Conservation (phyloP, 2,797 vertebrate genomes). For the Harpagifer antarcticus region DNA sequence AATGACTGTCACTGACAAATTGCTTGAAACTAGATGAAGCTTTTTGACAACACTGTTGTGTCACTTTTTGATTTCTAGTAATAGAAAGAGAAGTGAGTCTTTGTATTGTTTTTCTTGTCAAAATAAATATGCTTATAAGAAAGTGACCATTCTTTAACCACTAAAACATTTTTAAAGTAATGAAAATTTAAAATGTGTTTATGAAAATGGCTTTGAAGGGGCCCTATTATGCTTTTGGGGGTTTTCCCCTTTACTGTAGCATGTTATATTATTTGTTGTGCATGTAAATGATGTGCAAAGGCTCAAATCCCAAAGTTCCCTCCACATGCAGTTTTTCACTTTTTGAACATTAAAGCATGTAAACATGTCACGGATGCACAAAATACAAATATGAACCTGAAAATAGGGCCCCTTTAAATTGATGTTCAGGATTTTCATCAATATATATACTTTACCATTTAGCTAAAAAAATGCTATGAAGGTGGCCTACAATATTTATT, state of each 20-base stretch:
- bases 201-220: background rate
- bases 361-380: too few species aligned
- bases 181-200: background rate
- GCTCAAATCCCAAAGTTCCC: too few species aligned
- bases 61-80: slow-evolving; percentile 26
- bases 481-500: too few species aligned
- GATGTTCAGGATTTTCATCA: background rate
- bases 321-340: too few species aligned
- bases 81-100: slow-evolving; percentile 36
- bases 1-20: slow-evolving; percentile 20
- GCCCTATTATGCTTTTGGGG: background rate
- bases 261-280: too few species aligned
- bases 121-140: background rate
- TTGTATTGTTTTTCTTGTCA: slow-evolving; percentile 18
- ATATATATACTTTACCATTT: background rate
- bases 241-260: too few species aligned
- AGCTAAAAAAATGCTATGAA: too few species aligned
- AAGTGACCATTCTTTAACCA: background rate
- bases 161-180: background rate
- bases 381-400: too few species aligned
- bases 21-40: slow-evolving; percentile 19
- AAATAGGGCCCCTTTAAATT: background rate
- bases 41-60: slow-evolving; percentile 32
- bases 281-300: too few species aligned
- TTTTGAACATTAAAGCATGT: too few species aligned